A percentile compares a stretch with the other conserved stretches of the same genome.
Evolutionary conservation across 1,140 invertebrate species (phyloP).

Genomic region (Lordiphosa clarofinis): DNA sequence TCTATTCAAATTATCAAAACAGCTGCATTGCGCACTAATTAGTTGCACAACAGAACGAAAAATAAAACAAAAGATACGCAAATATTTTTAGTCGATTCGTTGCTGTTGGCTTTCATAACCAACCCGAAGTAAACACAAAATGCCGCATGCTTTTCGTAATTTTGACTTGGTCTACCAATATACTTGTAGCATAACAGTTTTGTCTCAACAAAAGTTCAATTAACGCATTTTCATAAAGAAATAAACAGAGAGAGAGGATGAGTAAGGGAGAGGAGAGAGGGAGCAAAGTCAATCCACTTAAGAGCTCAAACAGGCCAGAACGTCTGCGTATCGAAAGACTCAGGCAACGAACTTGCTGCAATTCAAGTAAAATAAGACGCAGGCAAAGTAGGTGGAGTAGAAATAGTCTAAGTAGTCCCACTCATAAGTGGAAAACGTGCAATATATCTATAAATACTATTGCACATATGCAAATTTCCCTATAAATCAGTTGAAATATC

Average conservation of each 20-base stretch:
- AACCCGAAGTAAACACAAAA: slow-evolving; percentile 17
- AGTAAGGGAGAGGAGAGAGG: too few relatives aligned
- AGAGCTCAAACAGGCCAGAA: slow-evolving; percentile 73
- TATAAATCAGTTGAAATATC: slow-evolving; percentile 64
- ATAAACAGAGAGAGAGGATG: not conserved
- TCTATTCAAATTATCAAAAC: slow-evolving; percentile 34
- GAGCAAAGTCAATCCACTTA: slow-evolving; percentile 44
- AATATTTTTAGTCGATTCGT: slow-evolving; percentile 48
- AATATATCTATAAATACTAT: slow-evolving; percentile 25
- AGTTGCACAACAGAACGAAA: slow-evolving; percentile 77
- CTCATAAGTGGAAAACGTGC: slow-evolving; percentile 3
- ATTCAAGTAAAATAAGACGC: not conserved
- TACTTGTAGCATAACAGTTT: slow-evolving; percentile 48
- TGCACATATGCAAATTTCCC: slow-evolving; percentile 73
- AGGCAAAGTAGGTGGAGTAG: not conserved
- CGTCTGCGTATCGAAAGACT: slow-evolving; percentile 72
- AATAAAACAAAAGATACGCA: slow-evolving; percentile 63
- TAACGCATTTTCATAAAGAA: slow-evolving; percentile 64
- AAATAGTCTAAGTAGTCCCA: not conserved
- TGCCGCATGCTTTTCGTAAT: slow-evolving; percentile 39
- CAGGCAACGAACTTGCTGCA: slow-evolving; percentile 70
- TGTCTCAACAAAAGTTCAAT: slow-evolving; percentile 73
- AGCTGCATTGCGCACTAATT: slow-evolving; percentile 74
- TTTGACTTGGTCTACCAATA: slow-evolving; percentile 31
- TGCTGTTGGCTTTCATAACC: slow-evolving; percentile 52